phyloP scores from a whole-genome alignment of 2,797 vertebrate species.

The Psittacula derbiana region DNA sequence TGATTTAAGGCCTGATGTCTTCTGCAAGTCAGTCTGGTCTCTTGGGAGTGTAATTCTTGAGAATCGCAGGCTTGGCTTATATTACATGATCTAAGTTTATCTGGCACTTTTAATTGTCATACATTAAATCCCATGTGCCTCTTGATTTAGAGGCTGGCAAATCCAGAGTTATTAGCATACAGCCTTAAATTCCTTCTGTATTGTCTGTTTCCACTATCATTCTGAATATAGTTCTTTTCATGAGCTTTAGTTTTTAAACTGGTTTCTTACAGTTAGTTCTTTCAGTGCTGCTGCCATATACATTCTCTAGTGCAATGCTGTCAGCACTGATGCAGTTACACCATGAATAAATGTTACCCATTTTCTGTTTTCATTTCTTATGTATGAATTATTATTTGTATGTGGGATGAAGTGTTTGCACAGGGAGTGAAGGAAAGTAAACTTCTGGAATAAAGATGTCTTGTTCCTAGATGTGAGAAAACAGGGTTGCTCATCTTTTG shows the following conservation, averaged over 20 bases:
- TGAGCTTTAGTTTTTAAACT: neutral
- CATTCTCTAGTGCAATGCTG: neutral
- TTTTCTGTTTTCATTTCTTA: neutral
- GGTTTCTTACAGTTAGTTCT: neutral
- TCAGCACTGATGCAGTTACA: neutral
- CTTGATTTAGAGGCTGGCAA: neutral
- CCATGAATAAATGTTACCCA: neutral
- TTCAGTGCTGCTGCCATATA: neutral
- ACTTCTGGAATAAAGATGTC: neutral
- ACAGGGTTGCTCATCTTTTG: neutral
- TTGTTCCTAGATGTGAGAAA: neutral
- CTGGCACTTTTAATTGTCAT: neutral
- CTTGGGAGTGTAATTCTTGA: neutral
- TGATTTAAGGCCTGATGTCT: neutral
- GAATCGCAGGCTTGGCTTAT: neutral
- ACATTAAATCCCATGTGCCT: neutral
- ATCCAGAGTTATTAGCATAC: neutral
- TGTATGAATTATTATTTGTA: neutral
- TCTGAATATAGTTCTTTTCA: neutral
- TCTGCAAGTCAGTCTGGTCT: neutral
- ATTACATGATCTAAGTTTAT: neutral
- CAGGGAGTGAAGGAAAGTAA: neutral
- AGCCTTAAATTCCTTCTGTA: neutral
- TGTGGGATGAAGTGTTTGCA: neutral
- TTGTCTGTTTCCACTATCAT: neutral